Evolutionary conservation across 2,888 invertebrate species (phyloP).

Genomic region (Tipula lateralis): DNA sequence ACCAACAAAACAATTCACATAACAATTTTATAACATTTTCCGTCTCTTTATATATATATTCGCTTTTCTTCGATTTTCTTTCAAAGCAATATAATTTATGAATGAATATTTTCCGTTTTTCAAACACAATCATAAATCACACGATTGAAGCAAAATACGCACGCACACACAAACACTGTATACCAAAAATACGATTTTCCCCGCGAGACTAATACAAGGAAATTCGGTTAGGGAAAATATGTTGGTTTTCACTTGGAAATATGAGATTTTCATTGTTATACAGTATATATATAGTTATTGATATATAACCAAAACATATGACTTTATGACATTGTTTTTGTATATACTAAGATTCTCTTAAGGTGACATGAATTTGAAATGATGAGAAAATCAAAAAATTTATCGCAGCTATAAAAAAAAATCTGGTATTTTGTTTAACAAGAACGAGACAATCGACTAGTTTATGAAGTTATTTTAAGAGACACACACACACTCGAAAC

Average conservation of each 20-base stretch:
- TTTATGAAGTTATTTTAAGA: conserved; percentile 1
- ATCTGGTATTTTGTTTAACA: background rate
- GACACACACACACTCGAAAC: background rate
- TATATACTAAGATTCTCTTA: background rate
- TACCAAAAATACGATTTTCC: background rate
- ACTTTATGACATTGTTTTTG: background rate
- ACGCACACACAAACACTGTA: background rate
- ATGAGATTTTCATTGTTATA: background rate
- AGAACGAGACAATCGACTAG: background rate
- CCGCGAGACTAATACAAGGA: background rate
- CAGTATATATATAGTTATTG: background rate
- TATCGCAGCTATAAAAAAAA: background rate
- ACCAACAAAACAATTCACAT: background rate
- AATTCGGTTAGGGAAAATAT: background rate
- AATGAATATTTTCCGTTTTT: background rate
- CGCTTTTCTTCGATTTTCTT: background rate
- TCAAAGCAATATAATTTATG: background rate
- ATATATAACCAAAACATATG: background rate
- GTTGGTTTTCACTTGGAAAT: background rate
- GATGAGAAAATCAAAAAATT: background rate
- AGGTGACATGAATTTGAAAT: background rate
- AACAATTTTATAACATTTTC: background rate
- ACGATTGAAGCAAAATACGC: background rate
- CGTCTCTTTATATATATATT: background rate
- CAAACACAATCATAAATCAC: background rate